Conservation (phyloP, 1,140 invertebrate genomes). For the Globodera ellingtonae region DNA sequence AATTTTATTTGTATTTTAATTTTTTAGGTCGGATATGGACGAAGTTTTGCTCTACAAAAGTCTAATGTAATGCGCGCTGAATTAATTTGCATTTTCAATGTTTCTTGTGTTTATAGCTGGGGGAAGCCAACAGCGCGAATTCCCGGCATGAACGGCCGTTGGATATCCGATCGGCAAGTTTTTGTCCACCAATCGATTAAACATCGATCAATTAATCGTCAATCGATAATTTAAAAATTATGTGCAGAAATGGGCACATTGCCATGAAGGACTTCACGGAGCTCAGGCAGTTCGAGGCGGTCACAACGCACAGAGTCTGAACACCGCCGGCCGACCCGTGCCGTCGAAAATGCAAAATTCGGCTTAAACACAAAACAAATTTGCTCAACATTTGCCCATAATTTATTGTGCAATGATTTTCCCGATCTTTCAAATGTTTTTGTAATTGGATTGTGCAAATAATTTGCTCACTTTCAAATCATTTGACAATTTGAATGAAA, state of each 20-base stretch:
- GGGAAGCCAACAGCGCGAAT: slow-evolving; percentile 62
- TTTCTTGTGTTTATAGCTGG: slow-evolving; percentile 58
- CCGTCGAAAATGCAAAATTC: background rate
- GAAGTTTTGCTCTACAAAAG: slow-evolving; percentile 25
- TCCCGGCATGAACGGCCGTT: slow-evolving; percentile 61
- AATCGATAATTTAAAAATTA: too few relatives aligned
- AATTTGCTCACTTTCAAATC: background rate
- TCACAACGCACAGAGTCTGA: slow-evolving; percentile 63
- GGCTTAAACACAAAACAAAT: background rate
- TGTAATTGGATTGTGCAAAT: background rate
- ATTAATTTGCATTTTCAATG: slow-evolving; percentile 48
- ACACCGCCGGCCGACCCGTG: too few relatives aligned
- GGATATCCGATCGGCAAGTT: slow-evolving; percentile 57
- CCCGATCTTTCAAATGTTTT: background rate
- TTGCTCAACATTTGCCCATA: background rate
- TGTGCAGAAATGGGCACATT: slow-evolving; percentile 54
- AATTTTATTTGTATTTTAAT: slow-evolving; percentile 3
- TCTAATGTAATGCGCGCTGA: slow-evolving; percentile 17
- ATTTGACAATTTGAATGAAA: background rate
- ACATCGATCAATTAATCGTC: background rate
- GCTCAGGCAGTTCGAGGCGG: slow-evolving; percentile 62
- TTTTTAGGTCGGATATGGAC: slow-evolving; percentile 9
- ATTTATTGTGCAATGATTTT: background rate
- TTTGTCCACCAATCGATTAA: background rate
- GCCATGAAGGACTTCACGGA: slow-evolving; percentile 65